Conservation (phyloP, 2,797 vertebrate genomes). For the Ispidina lecontei region DNA sequence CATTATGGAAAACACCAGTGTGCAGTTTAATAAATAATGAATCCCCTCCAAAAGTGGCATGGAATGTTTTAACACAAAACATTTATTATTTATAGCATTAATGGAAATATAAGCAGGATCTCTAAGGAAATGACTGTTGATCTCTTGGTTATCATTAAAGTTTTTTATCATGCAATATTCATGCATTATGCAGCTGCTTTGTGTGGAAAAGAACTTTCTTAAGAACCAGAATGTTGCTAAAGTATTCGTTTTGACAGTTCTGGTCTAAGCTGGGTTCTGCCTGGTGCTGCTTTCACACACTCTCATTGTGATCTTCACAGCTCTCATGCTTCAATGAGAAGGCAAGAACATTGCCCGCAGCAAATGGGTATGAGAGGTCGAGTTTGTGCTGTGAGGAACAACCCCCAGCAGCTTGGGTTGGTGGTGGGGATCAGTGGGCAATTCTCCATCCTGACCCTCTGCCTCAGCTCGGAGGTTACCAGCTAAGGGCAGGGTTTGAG, state of each 20-base stretch:
- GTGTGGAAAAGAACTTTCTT: neutral
- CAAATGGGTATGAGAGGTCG: neutral
- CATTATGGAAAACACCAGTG: neutral
- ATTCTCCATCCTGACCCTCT: neutral
- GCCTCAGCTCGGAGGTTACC: neutral
- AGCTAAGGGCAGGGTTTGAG: neutral
- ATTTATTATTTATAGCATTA: neutral
- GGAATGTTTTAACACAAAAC: neutral
- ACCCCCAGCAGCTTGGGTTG: neutral
- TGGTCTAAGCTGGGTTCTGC: neutral
- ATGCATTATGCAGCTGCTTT: neutral
- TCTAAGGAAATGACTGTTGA: neutral
- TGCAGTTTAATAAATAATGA: neutral
- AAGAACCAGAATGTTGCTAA: neutral
- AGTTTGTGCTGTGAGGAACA: neutral
- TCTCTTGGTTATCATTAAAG: neutral
- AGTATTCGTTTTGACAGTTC: neutral
- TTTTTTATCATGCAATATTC: neutral
- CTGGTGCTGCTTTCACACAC: neutral
- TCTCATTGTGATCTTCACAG: accelerated
- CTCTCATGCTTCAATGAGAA: neutral
- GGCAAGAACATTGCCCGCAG: neutral
- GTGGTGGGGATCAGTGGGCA: neutral
- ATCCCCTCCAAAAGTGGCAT: neutral
- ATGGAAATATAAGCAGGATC: neutral